phyloP scores from a whole-genome alignment of 2,113 vertebrate species.

The Stercorarius parasiticus region DNA sequence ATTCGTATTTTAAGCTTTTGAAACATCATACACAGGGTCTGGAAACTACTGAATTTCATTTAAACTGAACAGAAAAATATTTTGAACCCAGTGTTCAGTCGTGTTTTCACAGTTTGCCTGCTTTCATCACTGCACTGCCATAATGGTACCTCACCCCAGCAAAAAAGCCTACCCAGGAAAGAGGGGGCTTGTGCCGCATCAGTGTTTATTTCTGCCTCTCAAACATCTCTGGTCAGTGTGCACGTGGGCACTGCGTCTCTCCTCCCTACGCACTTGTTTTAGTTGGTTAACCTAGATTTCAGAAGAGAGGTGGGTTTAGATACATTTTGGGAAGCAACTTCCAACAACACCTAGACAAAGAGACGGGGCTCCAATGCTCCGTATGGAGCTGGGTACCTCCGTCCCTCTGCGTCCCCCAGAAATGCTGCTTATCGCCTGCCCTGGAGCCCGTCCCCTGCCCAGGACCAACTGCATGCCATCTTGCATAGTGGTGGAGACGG shows the following conservation, averaged over 20 bases:
- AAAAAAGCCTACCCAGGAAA: not conserved
- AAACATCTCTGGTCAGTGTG: not conserved
- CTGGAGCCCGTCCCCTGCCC: not conserved
- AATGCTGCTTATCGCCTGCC: not conserved
- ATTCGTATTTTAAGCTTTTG: not conserved
- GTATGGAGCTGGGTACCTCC: not conserved
- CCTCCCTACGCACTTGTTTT: not conserved
- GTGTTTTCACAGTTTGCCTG: not conserved
- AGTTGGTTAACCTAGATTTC: not conserved
- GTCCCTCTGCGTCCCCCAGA: not conserved
- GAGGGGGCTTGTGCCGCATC: not conserved
- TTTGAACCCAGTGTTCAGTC: not conserved
- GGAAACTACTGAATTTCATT: not conserved
- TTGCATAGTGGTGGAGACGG: rapidly evolving
- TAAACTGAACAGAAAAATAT: not conserved
- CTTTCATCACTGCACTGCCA: not conserved
- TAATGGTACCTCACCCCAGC: not conserved
- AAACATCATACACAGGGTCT: not conserved
- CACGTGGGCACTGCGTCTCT: not conserved
- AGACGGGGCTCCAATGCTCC: not conserved
- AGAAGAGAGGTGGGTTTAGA: not conserved
- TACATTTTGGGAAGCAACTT: not conserved
- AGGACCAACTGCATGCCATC: not conserved
- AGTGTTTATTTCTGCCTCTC: not conserved
- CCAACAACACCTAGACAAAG: not conserved